These are phyloP conservation scores for Acanthosepion esculentum DNA, from an alignment of 2,888 invertebrate species.

Conservation along the genomic window DNA sequence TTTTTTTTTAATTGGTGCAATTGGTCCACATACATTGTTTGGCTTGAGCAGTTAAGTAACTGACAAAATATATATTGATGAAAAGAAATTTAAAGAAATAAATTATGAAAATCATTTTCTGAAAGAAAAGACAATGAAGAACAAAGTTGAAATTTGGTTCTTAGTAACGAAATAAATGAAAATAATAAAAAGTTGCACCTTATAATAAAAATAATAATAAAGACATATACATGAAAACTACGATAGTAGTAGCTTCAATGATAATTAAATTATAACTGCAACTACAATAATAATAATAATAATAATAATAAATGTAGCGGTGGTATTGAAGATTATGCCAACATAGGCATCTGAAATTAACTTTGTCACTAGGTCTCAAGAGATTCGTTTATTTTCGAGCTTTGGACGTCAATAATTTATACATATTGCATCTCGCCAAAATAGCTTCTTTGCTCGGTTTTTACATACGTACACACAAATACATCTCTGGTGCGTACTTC, in stretches of 20 bases:
- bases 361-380: neutral
- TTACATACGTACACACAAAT: neutral
- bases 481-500: neutral
- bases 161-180: neutral
- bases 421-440: slow-evolving; percentile 4
- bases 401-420: neutral
- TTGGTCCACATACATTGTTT: too few relatives aligned
- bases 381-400: slow-evolving; percentile 21
- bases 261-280: neutral
- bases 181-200: neutral
- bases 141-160: neutral
- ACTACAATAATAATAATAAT: neutral
- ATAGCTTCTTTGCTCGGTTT: neutral
- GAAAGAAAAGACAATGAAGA: neutral
- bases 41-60: neutral
- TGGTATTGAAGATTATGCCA: neutral
- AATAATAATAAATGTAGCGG: neutral
- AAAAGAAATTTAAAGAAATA: neutral
- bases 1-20: too few relatives aligned
- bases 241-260: neutral
- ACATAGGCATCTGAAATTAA: neutral
- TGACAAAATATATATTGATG: neutral
- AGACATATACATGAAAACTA: neutral
- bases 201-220: neutral
- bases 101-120: neutral